A percentile compares a stretch with the other conserved stretches of the same genome.
phyloP scores from a whole-genome alignment of 1,140 invertebrate genomes.

The Scylla paramamosain region DNA sequence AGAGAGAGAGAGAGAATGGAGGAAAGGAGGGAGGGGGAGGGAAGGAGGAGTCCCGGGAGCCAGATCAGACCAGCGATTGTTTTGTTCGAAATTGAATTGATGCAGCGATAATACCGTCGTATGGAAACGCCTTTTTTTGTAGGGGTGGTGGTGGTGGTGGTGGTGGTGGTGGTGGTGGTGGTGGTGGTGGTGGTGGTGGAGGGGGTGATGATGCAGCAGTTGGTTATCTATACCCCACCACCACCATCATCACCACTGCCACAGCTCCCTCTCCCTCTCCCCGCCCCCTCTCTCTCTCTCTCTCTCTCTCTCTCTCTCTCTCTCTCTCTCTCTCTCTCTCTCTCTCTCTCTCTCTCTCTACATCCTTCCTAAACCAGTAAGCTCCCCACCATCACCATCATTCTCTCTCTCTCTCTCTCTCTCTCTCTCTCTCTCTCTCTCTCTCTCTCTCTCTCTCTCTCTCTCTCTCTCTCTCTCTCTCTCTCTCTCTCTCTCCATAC shows the following conservation, averaged over 20 bases:
- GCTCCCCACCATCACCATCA: neutral
- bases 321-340: constrained; percentile 53
- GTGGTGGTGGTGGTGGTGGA: neutral
- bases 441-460: neutral
- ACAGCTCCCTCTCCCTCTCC: neutral
- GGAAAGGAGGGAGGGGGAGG: neutral
- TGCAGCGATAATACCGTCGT: neutral
- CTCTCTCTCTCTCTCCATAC: neutral
- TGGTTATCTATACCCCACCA: neutral
- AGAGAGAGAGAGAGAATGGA: neutral
- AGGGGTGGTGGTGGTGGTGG: neutral
- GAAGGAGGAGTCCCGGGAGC: neutral
- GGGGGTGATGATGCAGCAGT: neutral
- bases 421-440: neutral
- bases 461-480: neutral
- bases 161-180: neutral
- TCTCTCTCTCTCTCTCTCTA: constrained; percentile 49
- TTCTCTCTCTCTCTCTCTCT: neutral
- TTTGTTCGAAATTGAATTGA: constrained; percentile 14
- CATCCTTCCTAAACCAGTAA: too few relatives aligned
- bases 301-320: constrained; percentile 37
- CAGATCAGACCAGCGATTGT: neutral
- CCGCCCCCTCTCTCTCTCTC: constrained; percentile 33
- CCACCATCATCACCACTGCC: neutral
- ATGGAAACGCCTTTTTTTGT: constrained; percentile 22